Conservation (phyloP, 2,797 vertebrate genomes). For the Corythornis leucogaster region DNA sequence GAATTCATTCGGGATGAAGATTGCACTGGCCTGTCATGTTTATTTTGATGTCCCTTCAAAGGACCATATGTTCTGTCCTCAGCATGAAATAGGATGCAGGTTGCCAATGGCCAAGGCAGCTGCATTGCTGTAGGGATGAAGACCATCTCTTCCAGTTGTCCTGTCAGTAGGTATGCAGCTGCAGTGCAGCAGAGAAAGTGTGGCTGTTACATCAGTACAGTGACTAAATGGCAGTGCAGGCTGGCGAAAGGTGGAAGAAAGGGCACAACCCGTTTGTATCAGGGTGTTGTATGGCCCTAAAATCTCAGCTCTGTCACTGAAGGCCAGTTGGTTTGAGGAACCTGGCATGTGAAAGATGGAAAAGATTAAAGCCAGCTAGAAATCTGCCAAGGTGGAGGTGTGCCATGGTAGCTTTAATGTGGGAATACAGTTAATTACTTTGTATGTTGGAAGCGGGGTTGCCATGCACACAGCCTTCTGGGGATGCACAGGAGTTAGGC, state of each 20-base stretch:
- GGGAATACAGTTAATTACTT: constrained; percentile 28
- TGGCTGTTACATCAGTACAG: background rate
- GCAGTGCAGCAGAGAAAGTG: background rate
- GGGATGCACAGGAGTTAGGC: accelerated
- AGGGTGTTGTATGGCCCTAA: background rate
- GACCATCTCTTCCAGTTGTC: background rate
- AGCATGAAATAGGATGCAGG: background rate
- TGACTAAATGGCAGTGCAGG: background rate
- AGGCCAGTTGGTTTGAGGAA: constrained; percentile 7
- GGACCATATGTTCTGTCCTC: constrained; percentile 65
- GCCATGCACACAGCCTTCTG: background rate
- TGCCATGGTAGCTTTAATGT: constrained; percentile 14
- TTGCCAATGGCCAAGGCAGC: background rate
- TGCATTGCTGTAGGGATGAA: background rate
- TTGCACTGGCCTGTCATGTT: constrained; percentile 65
- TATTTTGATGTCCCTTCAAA: constrained; percentile 62
- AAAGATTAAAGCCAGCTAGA: constrained; percentile 30
- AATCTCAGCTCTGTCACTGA: background rate
- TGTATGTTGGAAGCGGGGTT: background rate
- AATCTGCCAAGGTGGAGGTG: constrained; percentile 48
- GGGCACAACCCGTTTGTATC: background rate
- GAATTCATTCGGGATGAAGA: constrained; percentile 56
- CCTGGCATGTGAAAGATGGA: background rate
- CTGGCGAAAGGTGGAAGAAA: background rate
- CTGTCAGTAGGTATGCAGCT: background rate